A percentile compares a stretch with the other conserved stretches of the same genome.
phyloP scores from a whole-genome alignment of 2,797 vertebrate genomes.

The Acanthurus leucopareius region DNA sequence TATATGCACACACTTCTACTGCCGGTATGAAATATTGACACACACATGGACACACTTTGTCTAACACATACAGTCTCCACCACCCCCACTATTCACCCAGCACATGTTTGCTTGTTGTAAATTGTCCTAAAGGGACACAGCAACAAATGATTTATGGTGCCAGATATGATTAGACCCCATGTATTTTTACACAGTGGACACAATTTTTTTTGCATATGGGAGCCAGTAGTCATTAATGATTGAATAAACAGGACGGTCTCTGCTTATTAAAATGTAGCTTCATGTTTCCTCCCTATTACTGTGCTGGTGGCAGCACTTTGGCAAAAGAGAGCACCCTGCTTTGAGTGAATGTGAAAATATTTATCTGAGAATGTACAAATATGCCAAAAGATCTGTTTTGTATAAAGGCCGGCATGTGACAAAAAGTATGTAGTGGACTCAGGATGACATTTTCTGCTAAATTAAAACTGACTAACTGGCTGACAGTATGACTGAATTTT shows the following conservation, averaged over 20 bases:
- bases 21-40: conserved; percentile 47
- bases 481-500: neutral
- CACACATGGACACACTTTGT: conserved; percentile 36
- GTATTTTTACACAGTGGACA: conserved; percentile 72
- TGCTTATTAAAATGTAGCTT: conserved; percentile 60
- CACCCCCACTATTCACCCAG: conserved; percentile 51
- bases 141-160: conserved; percentile 69
- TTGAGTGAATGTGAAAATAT: conserved; percentile 65
- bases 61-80: conserved; percentile 42
- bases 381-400: conserved; percentile 49
- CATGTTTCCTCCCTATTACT: conserved; percentile 58
- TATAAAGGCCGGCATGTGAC: conserved; percentile 37
- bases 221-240: conserved; percentile 69
- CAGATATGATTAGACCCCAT: conserved; percentile 75
- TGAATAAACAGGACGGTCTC: conserved; percentile 56
- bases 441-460: neutral
- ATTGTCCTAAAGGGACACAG: conserved; percentile 75
- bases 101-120: conserved; percentile 65
- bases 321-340: conserved; percentile 54
- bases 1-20: conserved; percentile 5
- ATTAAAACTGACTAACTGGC: conserved; percentile 41
- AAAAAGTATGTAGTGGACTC: conserved; percentile 10
- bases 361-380: conserved; percentile 59
- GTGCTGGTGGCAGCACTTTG: conserved; percentile 49
- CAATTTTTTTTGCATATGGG: conserved; percentile 49